phyloP scores from a whole-genome alignment of 35 echinoderm and acorn worm genomes.

The Chiridota heheva region DNA sequence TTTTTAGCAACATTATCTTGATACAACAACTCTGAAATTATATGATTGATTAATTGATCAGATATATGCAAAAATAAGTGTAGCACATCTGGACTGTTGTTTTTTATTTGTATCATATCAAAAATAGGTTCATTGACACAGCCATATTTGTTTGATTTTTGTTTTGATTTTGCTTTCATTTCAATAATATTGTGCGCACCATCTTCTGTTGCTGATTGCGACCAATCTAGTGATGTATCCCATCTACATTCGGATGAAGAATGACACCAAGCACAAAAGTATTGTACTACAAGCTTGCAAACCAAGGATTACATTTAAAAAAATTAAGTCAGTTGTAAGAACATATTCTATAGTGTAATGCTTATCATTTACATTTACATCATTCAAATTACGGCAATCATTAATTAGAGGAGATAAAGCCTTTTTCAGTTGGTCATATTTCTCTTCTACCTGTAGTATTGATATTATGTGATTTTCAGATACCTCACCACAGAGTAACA shows the following conservation, averaged over 20 bases:
- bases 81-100: background rate
- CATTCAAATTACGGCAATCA: background rate
- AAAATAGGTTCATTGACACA: background rate
- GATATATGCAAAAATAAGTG: background rate
- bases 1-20: slow-evolving; percentile 14
- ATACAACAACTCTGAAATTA: background rate
- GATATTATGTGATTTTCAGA: background rate
- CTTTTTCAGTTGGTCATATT: background rate
- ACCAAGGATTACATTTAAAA: slow-evolving; percentile 6
- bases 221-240: slow-evolving; percentile 7
- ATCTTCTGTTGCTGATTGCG: background rate
- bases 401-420: background rate
- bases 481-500: background rate
- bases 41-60: slow-evolving; percentile 26
- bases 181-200: background rate
- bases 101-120: background rate
- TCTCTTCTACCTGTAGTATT: slow-evolving; percentile 13
- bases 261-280: slow-evolving; percentile 18
- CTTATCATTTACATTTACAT: background rate
- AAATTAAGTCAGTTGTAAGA: background rate
- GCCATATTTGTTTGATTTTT: background rate
- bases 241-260: background rate
- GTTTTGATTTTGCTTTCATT: background rate
- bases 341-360: background rate
- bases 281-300: slow-evolving; percentile 1